Evolutionary conservation across 2,888 invertebrate genomes (phyloP), one percentile per base, ranked within the genome.

Genomic region (Philonicus albiceps): DNA sequence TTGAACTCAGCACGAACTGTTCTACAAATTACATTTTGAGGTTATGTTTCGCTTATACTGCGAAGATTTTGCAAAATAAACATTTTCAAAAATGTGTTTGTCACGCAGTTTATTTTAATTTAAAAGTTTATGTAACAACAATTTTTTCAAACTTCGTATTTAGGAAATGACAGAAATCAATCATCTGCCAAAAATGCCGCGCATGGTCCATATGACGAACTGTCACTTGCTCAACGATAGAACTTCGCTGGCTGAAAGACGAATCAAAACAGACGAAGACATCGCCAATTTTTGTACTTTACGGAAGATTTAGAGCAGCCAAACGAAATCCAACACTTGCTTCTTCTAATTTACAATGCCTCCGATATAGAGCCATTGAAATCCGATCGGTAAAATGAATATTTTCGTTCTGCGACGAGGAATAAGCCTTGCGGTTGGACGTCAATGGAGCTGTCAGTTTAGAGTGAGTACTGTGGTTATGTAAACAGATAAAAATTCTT

Each of bases 381-480:
- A 64, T 64, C 64, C 27, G 27, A 27, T 22, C 27, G 19, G 11
- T 64, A 64, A 64, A 13, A 64, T 64, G 64, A 64, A 64, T 64
- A 64, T 64, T 22, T 22, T 64, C 27, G 27, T 64, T 22, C 64
- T 64, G 11, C 87, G 86, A 87, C 86, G 86, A 83, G 87, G 88
- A 75, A 78, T 89, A 86, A 88, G 88, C 85, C 87, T 87, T 78
- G 88, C 88, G 74, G 73, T 88, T 30, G 88, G 88, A 78, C 88
- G 89, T 87, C 88, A 88, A 86, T 88, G 87, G 86, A 86, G 83
- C 78, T 88, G 88, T 89, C 89, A 89, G 81, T 86, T 88, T 74
- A 87, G 89, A 76, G 89, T 89, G 87, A 87, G 87, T 55, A 64
- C 13, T 8, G 31, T 86, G 88, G 74, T 89, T 89, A 89, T 88